Evolutionary conservation across 2,113 vertebrate species (phyloP).

Genomic region (Cathartes aura): DNA sequence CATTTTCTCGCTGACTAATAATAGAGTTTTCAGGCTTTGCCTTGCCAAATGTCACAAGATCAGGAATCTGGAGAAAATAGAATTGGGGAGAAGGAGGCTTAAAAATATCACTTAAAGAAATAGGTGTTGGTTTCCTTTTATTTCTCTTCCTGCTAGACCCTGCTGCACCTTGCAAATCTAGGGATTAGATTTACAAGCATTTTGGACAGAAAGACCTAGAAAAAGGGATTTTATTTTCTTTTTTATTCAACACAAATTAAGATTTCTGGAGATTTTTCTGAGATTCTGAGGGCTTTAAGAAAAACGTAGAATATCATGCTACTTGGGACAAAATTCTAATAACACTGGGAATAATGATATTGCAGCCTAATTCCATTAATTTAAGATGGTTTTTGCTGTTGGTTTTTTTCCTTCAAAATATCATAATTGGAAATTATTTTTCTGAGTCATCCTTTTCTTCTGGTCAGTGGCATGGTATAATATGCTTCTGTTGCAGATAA

Average conservation of each 20-base stretch:
- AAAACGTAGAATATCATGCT: not conserved
- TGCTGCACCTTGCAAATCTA: not conserved
- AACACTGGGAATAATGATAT: not conserved
- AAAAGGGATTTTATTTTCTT: not conserved
- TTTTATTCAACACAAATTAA: not conserved
- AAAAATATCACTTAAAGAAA: slow-evolving; percentile 6
- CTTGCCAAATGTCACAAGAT: slow-evolving; percentile 26
- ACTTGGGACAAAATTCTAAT: not conserved
- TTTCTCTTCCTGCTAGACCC: not conserved
- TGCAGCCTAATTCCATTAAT: not conserved
- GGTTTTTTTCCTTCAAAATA: not conserved
- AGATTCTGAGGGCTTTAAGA: not conserved
- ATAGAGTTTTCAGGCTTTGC: slow-evolving; percentile 12
- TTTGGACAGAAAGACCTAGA: not conserved
- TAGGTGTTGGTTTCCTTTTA: not conserved
- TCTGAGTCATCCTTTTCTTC: not conserved
- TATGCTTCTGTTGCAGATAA: not conserved
- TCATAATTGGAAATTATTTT: not conserved
- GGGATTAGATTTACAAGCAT: not conserved
- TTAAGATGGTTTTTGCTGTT: not conserved
- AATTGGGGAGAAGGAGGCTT: not conserved
- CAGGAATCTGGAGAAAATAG: not conserved
- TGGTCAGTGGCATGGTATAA: not conserved
- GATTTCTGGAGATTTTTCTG: not conserved
- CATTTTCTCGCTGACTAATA: not conserved